A percentile compares a stretch with the other conserved stretches of the same genome.
These are phyloP conservation scores for Azemiops feae DNA, from an alignment of 2,113 vertebrate species.

Conservation along the genomic window DNA sequence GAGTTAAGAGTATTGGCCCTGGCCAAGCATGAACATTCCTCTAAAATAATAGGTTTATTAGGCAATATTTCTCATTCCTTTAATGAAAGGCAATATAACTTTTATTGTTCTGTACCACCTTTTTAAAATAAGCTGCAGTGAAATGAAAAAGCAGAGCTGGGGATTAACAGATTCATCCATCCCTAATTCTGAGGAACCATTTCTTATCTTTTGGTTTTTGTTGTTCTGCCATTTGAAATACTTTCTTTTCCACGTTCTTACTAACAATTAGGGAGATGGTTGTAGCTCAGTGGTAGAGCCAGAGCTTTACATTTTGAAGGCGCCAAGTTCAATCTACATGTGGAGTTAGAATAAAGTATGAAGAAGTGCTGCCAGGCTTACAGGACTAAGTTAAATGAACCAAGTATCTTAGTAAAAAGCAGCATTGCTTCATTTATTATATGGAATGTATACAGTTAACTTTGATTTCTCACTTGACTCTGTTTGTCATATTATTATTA, in stretches of 20 bases:
- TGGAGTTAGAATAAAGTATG: not conserved
- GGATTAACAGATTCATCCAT: not conserved
- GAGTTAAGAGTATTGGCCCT: not conserved
- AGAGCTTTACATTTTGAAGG: not conserved
- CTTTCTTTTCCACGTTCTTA: not conserved
- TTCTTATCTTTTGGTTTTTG: not conserved
- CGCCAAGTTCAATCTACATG: not conserved
- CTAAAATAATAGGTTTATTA: not conserved
- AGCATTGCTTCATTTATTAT: not conserved
- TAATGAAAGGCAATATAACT: not conserved
- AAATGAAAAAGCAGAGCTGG: not conserved
- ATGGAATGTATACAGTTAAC: not conserved
- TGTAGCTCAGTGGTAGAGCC: not conserved
- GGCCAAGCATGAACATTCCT: not conserved
- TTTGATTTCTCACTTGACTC: not conserved
- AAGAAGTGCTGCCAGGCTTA: not conserved
- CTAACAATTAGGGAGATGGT: not conserved
- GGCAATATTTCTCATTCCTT: not conserved
- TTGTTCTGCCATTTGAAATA: not conserved
- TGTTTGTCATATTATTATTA: not conserved
- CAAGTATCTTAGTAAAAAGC: not conserved
- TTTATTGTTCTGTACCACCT: not conserved
- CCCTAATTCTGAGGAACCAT: not conserved
- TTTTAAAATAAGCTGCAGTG: not conserved
- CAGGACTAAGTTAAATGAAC: not conserved